Percentiles rank a stretch among this genome's conserved stretches.
These are phyloP conservation scores for Camponotus vicinus DNA, from an alignment of 1,140 invertebrate species.

Conservation along the genomic window DNA sequence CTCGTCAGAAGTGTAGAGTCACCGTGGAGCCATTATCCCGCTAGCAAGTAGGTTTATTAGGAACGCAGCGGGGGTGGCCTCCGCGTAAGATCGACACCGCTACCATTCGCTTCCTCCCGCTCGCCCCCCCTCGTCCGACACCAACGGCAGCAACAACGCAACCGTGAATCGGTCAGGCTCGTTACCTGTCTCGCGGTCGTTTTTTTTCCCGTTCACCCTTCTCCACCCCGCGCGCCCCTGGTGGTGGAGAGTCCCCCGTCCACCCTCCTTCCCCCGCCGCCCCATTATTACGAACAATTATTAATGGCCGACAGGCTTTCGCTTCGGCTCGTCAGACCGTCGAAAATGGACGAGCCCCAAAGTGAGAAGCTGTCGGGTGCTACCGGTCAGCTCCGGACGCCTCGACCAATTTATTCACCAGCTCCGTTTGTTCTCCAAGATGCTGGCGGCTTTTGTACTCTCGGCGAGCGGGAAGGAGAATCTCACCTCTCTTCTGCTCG, in stretches of 20 bases:
- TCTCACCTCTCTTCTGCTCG: conserved; percentile 17
- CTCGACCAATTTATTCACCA: conserved; percentile 67
- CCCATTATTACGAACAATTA: conserved; percentile 79
- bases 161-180: conserved; percentile 79
- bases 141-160: conserved; percentile 55
- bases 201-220: conserved; percentile 61
- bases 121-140: neutral
- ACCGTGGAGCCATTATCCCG: conserved; percentile 83
- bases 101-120: conserved; percentile 55
- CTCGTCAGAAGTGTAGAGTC: conserved; percentile 80
- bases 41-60: conserved; percentile 85
- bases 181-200: conserved; percentile 71
- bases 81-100: conserved; percentile 77
- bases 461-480: conserved; percentile 38
- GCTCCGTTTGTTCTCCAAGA: conserved; percentile 49
- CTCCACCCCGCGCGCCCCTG: conserved; percentile 4
- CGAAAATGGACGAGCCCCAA: conserved; percentile 71
- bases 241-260: conserved; percentile 5
- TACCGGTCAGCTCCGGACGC: conserved; percentile 74
- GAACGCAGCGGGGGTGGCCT: conserved; percentile 84
- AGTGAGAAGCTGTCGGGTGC: conserved; percentile 74
- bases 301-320: conserved; percentile 79
- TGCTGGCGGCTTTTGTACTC: conserved; percentile 59
- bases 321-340: conserved; percentile 71
- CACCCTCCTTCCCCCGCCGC: conserved; percentile 19